Percentiles rank a stretch among this genome's conserved stretches.
Conservation (phyloP, 2,888 invertebrate species). For the Drosophila lacicola region DNA sequence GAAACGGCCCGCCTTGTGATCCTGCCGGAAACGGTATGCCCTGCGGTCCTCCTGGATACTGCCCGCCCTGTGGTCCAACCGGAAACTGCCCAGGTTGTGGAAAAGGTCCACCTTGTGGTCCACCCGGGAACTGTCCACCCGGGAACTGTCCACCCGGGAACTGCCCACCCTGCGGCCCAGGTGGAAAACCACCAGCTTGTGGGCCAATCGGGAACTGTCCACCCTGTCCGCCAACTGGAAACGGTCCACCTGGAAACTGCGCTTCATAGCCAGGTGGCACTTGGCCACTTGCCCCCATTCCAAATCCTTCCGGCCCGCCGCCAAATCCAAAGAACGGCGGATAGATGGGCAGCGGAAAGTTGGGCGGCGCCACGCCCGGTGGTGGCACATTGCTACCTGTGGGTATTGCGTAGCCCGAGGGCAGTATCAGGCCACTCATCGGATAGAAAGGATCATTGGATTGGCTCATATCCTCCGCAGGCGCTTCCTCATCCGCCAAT, state of each 20-base stretch:
- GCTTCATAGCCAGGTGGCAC: conserved; percentile 22
- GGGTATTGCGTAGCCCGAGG: conserved; percentile 61
- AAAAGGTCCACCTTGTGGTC: conserved; percentile 7
- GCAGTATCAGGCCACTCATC: conserved; percentile 51
- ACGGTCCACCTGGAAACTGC: conserved; percentile 31
- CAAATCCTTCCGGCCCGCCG: conserved; percentile 20
- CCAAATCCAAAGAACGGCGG: conserved; percentile 71
- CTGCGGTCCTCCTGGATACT: conserved; percentile 16
- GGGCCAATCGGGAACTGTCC: neutral
- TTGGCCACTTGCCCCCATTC: conserved; percentile 9
- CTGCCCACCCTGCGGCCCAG: conserved; percentile 14
- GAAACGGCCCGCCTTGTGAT: conserved; percentile 21
- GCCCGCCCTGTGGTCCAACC: conserved; percentile 17
- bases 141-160: conserved; percentile 1
- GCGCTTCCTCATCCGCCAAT: conserved; percentile 26
- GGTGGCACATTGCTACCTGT: conserved; percentile 47
- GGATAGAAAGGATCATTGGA: conserved; percentile 54
- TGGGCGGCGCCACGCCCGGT: conserved; percentile 50
- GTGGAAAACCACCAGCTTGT: conserved; percentile 14
- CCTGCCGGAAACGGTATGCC: conserved; percentile 17
- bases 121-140: conserved; percentile 1
- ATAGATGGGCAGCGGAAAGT: conserved; percentile 69
- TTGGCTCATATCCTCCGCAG: neutral
- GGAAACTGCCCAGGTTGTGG: conserved; percentile 19
- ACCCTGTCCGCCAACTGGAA: conserved; percentile 15